Evolutionary conservation across 2,888 invertebrate genomes (phyloP), one percentile per base, ranked within the genome.

Genomic region (Escarpia spicata): DNA sequence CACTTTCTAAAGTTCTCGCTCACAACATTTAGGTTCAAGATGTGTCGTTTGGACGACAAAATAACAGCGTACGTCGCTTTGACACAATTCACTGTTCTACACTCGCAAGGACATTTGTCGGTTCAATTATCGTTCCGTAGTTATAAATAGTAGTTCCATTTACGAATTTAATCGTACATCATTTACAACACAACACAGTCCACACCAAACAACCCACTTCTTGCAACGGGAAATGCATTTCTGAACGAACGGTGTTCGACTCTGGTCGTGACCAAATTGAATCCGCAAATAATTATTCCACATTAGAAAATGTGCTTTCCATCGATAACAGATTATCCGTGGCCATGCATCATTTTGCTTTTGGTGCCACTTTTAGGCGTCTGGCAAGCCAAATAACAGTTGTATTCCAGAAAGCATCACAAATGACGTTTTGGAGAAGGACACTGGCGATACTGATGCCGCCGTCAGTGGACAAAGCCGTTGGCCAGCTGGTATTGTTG

Each of bases 401-500:
- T 19, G 26, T 75, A 75, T 75, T 75, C 19, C 75, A 26, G 75
- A 19, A 26, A 26, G n/a, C 19, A 75, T 26, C 26, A 26, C 75
- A 75, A 75, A 75, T 26, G 75, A 75, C 75, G 75, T 75, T 75
- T 52, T 52, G 9, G 52, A 52, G 52, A 52, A 52, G 52, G 52
- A 52, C 52, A 52, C 37, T 1, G 0, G 37, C 26, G 4, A 45
- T 19, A 91, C 37, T 3, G 26, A 91, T 45, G 15, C 58, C 45
- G 52, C 31, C 91, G 60, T 95, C 95, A 96, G 94, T 96, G 96
- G 19, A 96, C 96, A 94, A 95, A 96, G 89, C 96, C 96, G 93
- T 96, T 96, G 44, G 96, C 95, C 93, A 96, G 95, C 93, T 97
- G 96, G 95, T 98, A 96, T 95, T 98, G 98, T 95, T 98, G 98